Conservation (phyloP, 2,797 vertebrate genomes). For the Choloepus didactylus region DNA sequence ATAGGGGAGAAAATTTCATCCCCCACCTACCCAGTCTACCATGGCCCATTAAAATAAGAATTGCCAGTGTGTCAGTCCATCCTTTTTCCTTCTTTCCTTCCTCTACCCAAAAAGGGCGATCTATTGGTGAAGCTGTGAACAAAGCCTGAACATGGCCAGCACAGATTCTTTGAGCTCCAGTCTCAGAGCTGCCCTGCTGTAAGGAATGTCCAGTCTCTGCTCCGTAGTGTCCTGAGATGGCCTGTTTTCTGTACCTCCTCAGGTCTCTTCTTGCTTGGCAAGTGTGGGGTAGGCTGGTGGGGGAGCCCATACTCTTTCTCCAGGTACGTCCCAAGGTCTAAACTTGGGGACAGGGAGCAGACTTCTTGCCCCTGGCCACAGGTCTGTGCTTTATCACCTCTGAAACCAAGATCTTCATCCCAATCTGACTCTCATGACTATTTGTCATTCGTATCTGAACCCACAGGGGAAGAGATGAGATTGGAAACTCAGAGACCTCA, state of each 20-base stretch:
- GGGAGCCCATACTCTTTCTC: background rate
- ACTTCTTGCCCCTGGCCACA: background rate
- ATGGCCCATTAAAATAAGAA: background rate
- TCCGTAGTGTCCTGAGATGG: background rate
- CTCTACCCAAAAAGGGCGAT: background rate
- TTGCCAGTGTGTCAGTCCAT: background rate
- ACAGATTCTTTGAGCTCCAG: background rate
- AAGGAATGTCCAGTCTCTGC: background rate
- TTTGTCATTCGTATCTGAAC: background rate
- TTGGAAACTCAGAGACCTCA: background rate
- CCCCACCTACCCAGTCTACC: background rate
- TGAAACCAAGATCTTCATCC: background rate
- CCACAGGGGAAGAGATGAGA: background rate
- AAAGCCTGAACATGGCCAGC: fast-evolving
- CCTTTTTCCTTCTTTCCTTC: background rate
- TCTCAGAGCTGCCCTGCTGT: background rate
- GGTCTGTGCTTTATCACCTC: background rate
- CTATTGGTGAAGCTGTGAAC: background rate
- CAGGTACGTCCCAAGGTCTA: background rate
- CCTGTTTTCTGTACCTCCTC: fast-evolving
- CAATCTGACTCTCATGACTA: background rate
- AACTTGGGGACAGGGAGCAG: background rate
- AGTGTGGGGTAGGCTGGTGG: background rate
- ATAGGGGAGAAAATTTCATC: background rate
- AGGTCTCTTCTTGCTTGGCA: background rate